phyloP scores from a whole-genome alignment of 2,113 vertebrate genomes.

The Forbesichthys papilliferus region DNA sequence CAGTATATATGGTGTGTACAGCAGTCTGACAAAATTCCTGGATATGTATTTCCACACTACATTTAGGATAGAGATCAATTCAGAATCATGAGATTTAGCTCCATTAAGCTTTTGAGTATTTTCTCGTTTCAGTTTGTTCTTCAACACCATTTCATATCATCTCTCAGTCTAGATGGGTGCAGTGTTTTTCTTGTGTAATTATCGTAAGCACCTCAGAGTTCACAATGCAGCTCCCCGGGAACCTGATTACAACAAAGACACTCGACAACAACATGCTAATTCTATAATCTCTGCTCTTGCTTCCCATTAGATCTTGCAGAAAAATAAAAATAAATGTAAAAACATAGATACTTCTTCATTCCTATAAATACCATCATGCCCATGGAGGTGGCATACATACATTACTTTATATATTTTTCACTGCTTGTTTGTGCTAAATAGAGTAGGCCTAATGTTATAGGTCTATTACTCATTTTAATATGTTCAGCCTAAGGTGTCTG shows the following conservation, averaged over 20 bases:
- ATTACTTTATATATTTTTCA: background rate
- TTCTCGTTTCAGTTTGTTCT: background rate
- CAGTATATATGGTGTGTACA: background rate
- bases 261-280: background rate
- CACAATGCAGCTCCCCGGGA: background rate
- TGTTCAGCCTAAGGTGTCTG: background rate
- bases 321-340: background rate
- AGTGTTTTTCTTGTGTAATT: background rate
- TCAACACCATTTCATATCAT: no score
- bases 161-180: background rate
- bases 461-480: background rate
- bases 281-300: background rate
- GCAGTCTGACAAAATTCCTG: background rate
- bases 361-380: background rate
- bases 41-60: background rate
- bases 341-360: background rate
- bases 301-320: background rate
- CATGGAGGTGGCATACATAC: background rate
- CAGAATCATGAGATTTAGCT: background rate
- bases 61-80: background rate
- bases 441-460: background rate
- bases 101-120: background rate
- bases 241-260: background rate
- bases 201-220: background rate
- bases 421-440: background rate